Percentiles rank a stretch among this genome's conserved stretches.
Evolutionary conservation across 2,888 invertebrate species (phyloP).

Genomic region (Cataglyphis altisquamis): DNA sequence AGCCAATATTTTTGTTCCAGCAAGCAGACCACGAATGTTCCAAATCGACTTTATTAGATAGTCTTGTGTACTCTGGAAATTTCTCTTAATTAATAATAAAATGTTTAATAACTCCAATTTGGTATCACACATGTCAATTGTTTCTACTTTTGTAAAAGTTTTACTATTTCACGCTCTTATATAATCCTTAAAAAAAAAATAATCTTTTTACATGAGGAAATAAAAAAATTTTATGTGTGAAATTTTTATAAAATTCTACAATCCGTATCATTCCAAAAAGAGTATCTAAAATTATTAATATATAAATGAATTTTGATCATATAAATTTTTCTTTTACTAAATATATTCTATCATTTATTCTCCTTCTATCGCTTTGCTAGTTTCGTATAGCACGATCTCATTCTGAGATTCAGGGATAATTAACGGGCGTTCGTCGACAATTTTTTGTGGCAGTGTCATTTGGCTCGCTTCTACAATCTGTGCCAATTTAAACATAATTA

Average conservation of each 20-base stretch:
- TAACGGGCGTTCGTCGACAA: not conserved
- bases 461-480: not conserved
- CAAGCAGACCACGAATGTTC: slow-evolving; percentile 77
- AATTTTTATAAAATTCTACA: slow-evolving; percentile 24
- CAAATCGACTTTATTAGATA: slow-evolving; percentile 78
- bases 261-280: not conserved
- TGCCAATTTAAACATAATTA: slow-evolving; percentile 15
- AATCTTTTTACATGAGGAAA: not conserved
- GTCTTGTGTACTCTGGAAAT: slow-evolving; percentile 80
- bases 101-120: slow-evolving; percentile 79
- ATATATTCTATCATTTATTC: not conserved
- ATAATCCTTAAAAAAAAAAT: not conserved
- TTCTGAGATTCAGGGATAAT: not conserved
- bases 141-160: not conserved
- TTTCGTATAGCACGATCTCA: not conserved
- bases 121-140: not conserved
- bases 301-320: not conserved
- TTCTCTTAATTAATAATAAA: slow-evolving; percentile 81
- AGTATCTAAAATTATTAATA: not conserved
- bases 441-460: not conserved
- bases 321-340: slow-evolving; percentile 16
- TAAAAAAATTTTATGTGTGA: not conserved
- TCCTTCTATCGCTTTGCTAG: not conserved
- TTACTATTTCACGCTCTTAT: not conserved
- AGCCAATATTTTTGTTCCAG: slow-evolving; percentile 80